Percentiles rank a stretch among this genome's conserved stretches.
Conservation (phyloP, 1,140 invertebrate genomes). For the Eulimnadia texana region DNA sequence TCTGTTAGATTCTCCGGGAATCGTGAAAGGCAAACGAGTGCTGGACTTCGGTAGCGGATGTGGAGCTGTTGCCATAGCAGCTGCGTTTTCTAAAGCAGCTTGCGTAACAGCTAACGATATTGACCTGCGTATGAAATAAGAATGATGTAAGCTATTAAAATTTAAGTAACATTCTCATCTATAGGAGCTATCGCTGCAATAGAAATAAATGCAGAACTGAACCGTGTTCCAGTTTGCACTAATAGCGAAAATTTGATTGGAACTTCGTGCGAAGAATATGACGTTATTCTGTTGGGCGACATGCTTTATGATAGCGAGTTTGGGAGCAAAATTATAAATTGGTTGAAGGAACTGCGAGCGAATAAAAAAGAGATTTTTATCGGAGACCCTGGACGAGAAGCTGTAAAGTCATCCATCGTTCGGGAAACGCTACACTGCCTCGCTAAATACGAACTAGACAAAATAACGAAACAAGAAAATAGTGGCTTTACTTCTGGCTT, state of each 20-base stretch:
- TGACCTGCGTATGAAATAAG: constrained; percentile 26
- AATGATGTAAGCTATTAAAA: background rate
- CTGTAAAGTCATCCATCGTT: constrained; percentile 25
- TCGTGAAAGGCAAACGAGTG: constrained; percentile 23
- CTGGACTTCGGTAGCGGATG: constrained; percentile 33
- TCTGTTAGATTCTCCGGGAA: constrained; percentile 31
- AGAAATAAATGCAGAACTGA: constrained; percentile 8
- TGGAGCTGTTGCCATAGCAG: constrained; percentile 31
- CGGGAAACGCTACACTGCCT: constrained; percentile 13
- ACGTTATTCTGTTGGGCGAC: constrained; percentile 12
- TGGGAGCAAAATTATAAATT: background rate
- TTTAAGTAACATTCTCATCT: background rate
- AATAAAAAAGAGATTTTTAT: constrained; percentile 40
- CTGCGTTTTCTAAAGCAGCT: constrained; percentile 24
- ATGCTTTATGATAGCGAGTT: constrained; percentile 14
- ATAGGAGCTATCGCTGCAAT: constrained; percentile 8
- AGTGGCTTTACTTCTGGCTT: background rate
- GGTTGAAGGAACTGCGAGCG: constrained; percentile 3
- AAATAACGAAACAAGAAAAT: constrained; percentile 1
- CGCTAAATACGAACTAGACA: constrained; percentile 5
- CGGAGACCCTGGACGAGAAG: constrained; percentile 30
- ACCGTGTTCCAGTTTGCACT: background rate
- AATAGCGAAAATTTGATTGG: constrained; percentile 7
- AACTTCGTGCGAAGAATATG: background rate
- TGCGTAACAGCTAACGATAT: constrained; percentile 36